A percentile compares a stretch with the other conserved stretches of the same genome.
Evolutionary conservation across 2,888 invertebrate genomes (phyloP).

Genomic region (Sinotaia quadrata): DNA sequence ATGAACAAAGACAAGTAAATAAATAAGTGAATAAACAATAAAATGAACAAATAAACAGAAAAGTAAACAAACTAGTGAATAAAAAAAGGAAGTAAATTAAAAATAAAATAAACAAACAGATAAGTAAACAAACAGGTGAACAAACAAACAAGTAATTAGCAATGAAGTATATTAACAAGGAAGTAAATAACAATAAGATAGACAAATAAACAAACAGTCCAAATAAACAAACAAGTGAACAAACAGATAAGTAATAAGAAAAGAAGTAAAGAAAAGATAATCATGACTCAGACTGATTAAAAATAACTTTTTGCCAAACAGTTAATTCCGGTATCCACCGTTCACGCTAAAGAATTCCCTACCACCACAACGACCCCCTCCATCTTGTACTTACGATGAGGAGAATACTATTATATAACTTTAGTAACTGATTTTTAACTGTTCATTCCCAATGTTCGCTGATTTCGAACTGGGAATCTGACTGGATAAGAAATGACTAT

Average conservation of each 20-base stretch:
- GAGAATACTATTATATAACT: too few relatives aligned
- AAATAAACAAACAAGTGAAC: slow-evolving; percentile 10
- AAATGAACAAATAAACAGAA: not conserved
- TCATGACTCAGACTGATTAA: too few relatives aligned
- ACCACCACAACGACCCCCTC: too few relatives aligned
- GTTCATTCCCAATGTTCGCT: too few relatives aligned
- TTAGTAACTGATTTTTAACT: too few relatives aligned
- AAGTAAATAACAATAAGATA: not conserved
- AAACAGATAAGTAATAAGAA: not conserved
- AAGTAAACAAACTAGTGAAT: not conserved
- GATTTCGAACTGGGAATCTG: too few relatives aligned
- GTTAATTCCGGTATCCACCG: too few relatives aligned
- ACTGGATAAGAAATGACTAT: too few relatives aligned
- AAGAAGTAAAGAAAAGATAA: slow-evolving; percentile 32
- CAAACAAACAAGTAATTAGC: not conserved
- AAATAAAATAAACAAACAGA: slow-evolving; percentile 14
- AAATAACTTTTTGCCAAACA: too few relatives aligned
- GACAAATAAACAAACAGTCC: slow-evolving; percentile 17
- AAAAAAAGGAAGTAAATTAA: not conserved
- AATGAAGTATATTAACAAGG: not conserved
- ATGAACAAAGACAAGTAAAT: not conserved
- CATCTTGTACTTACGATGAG: too few relatives aligned
- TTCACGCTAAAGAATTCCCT: too few relatives aligned
- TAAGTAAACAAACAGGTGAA: not conserved
- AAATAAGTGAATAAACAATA: not conserved